Evolutionary conservation across 1,140 invertebrate species (phyloP).

Genomic region (Microplitis mediator): DNA sequence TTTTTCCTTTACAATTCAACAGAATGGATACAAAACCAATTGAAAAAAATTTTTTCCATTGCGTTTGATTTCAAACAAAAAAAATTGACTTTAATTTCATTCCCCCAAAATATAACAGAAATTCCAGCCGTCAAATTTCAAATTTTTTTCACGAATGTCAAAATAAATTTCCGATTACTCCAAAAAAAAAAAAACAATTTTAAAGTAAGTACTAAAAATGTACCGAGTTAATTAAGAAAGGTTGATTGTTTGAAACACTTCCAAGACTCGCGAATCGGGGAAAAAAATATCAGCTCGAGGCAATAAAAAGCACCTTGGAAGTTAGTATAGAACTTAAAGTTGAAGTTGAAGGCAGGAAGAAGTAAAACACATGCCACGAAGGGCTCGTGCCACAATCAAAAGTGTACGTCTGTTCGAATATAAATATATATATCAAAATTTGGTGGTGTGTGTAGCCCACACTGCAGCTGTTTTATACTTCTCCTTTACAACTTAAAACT

Average conservation of each 20-base stretch:
- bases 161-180: neutral
- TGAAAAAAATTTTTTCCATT: no score
- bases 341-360: conserved; percentile 33
- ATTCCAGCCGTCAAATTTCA: no score
- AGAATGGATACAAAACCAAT: no score
- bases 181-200: neutral
- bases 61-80: no score
- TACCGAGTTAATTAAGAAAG: no score
- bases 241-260: no score
- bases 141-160: neutral
- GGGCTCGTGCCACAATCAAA: conserved; percentile 59
- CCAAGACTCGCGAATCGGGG: neutral
- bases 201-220: neutral
- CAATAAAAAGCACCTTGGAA: conserved; percentile 1
- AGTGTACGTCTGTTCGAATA: conserved; percentile 24
- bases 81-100: no score
- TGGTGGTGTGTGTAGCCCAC: conserved; percentile 37
- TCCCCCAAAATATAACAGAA: no score
- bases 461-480: conserved; percentile 4
- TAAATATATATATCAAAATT: no score
- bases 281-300: neutral
- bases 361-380: conserved; percentile 51
- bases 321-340: neutral
- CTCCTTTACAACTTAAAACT: no score
- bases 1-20: no score